Evolutionary conservation across 2,888 invertebrate genomes (phyloP).

Genomic region (Perdita meconis): DNA sequence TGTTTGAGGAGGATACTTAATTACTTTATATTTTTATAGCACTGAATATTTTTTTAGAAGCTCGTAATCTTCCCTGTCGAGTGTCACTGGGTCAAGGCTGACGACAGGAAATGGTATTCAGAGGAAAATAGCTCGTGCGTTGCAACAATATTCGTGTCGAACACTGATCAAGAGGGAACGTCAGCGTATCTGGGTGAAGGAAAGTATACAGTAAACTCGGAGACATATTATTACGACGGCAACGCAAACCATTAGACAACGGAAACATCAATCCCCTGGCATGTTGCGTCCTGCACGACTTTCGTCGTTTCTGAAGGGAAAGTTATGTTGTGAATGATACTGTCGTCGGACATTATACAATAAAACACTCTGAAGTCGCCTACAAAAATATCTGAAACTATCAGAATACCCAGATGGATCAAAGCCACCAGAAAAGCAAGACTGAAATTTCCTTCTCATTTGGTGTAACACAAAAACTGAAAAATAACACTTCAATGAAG

Average conservation of each 20-base stretch:
- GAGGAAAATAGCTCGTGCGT: conserved; percentile 1
- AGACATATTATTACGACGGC: conserved; percentile 56
- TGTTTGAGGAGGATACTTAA: too few relatives aligned
- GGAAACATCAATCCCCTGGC: conserved; percentile 68
- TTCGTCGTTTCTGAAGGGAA: conserved; percentile 64
- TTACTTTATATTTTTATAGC: too few relatives aligned
- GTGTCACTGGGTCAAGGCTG: conserved; percentile 32
- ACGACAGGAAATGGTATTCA: conserved; percentile 1
- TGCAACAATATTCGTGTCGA: conserved; percentile 27
- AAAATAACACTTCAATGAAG: background rate
- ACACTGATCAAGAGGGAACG: conserved; percentile 38
- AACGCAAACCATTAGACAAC: conserved; percentile 66
- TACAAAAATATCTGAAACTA: background rate
- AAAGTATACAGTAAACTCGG: conserved; percentile 51
- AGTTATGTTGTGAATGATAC: conserved; percentile 52
- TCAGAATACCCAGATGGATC: background rate
- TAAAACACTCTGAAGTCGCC: too few relatives aligned
- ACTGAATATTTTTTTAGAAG: too few relatives aligned
- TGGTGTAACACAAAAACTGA: background rate
- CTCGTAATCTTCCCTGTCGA: background rate
- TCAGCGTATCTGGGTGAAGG: conserved; percentile 50
- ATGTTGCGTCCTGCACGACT: conserved; percentile 48
- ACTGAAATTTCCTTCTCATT: background rate
- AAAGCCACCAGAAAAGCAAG: background rate
- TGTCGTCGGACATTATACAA: conserved; percentile 29